Evolutionary conservation across 2,797 vertebrate genomes (phyloP).

Genomic region (Caiman crocodilus): DNA sequence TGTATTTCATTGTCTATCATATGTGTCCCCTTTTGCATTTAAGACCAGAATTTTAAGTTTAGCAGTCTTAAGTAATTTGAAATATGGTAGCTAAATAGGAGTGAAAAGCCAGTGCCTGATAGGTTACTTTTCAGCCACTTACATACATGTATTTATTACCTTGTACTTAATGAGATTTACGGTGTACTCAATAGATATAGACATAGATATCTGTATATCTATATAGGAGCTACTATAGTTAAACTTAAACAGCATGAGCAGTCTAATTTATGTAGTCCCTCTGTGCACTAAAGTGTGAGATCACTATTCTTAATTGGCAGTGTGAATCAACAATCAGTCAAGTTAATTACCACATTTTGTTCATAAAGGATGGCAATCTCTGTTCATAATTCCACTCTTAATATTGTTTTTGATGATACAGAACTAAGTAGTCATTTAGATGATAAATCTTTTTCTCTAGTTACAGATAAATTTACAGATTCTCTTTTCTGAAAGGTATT

Average conservation of each 20-base stretch:
- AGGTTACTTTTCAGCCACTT: too few relatives aligned
- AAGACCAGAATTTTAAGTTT: background rate
- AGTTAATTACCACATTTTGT: background rate
- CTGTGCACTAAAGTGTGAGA: accelerated
- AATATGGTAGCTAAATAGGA: background rate
- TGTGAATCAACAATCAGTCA: background rate
- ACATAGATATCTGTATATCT: too few relatives aligned
- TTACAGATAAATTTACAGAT: background rate
- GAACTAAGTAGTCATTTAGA: background rate
- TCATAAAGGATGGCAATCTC: background rate
- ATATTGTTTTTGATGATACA: too few relatives aligned
- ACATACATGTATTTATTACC: too few relatives aligned
- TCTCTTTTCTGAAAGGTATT: background rate
- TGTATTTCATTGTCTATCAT: background rate
- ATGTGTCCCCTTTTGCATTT: background rate
- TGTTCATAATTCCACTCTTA: background rate
- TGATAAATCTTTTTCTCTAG: too few relatives aligned
- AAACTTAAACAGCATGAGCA: accelerated
- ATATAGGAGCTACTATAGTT: background rate
- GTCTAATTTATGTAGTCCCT: background rate
- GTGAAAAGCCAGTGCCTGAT: background rate
- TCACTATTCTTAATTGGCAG: accelerated
- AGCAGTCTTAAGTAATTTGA: background rate
- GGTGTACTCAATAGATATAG: too few relatives aligned
- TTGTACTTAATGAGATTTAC: too few relatives aligned